These are phyloP conservation scores for Sebastes flavidus DNA, from an alignment of 2,797 vertebrate genomes.

Conservation along the genomic window DNA sequence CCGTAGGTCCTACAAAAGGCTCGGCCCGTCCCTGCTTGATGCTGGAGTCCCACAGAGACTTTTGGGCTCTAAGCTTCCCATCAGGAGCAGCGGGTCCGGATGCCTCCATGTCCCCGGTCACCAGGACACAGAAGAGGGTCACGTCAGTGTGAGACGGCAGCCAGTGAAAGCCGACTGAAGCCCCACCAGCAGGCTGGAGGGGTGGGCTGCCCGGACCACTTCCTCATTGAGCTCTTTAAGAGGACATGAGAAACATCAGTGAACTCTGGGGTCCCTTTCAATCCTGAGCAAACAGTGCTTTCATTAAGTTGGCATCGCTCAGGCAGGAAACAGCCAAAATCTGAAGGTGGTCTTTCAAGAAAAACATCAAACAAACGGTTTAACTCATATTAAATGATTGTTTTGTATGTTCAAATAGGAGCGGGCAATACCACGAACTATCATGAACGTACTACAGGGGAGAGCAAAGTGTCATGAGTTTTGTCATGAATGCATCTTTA, in stretches of 20 bases:
- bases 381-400: neutral
- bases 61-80: neutral
- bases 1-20: neutral
- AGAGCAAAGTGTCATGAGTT: too few species aligned
- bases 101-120: slow-evolving; percentile 23
- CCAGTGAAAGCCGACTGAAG: slow-evolving; percentile 32
- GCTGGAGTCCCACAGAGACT: slow-evolving; percentile 26
- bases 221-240: slow-evolving; percentile 46
- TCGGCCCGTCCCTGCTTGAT: neutral
- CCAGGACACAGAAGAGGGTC: slow-evolving; percentile 23
- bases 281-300: slow-evolving; percentile 59
- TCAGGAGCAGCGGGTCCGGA: slow-evolving; percentile 34
- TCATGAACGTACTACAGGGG: neutral
- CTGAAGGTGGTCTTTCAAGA: neutral
- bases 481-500: neutral
- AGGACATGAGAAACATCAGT: slow-evolving; percentile 65
- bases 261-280: slow-evolving; percentile 48
- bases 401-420: neutral
- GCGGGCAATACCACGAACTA: neutral
- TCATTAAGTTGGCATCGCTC: slow-evolving; percentile 38
- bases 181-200: neutral
- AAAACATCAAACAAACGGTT: slow-evolving; percentile 9
- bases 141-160: neutral
- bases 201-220: slow-evolving; percentile 8
- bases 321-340: slow-evolving; percentile 6